phyloP scores from a whole-genome alignment of 2,113 vertebrate genomes.

The Mustela nigripes region DNA sequence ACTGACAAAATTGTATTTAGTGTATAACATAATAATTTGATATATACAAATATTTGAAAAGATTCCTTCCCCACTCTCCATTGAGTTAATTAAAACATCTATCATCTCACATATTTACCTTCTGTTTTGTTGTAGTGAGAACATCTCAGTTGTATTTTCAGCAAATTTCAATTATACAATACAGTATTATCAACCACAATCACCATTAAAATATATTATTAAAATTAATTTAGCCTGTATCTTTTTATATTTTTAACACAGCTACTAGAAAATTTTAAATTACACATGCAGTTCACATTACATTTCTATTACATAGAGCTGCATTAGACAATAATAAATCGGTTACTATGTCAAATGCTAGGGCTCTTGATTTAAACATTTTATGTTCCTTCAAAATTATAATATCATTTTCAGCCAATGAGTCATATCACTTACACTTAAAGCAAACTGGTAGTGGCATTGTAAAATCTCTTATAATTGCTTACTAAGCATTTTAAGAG shows the following conservation, averaged over 20 bases:
- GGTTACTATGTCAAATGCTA: neutral
- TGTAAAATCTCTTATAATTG: neutral
- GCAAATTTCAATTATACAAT: neutral
- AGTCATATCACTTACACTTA: neutral
- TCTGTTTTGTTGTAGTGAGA: neutral
- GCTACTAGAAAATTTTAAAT: constrained; percentile 18
- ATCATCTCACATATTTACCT: neutral
- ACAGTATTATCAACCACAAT: neutral
- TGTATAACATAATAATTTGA: neutral
- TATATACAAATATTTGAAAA: neutral
- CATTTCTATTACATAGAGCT: neutral
- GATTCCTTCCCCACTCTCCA: neutral
- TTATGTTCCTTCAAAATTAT: constrained; percentile 25
- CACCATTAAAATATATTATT: neutral
- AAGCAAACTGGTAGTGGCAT: neutral
- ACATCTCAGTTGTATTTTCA: neutral
- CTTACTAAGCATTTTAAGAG: neutral
- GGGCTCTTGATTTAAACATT: neutral
- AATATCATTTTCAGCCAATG: constrained; percentile 8
- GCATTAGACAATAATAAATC: neutral
- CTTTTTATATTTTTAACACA: neutral
- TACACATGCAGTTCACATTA: neutral
- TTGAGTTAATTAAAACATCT: neutral
- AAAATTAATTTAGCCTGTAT: neutral
- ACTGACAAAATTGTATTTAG: neutral